Evolutionary conservation across 2,113 vertebrate genomes (phyloP), one percentile per base, ranked within the genome.

Genomic region (Mola mola): DNA sequence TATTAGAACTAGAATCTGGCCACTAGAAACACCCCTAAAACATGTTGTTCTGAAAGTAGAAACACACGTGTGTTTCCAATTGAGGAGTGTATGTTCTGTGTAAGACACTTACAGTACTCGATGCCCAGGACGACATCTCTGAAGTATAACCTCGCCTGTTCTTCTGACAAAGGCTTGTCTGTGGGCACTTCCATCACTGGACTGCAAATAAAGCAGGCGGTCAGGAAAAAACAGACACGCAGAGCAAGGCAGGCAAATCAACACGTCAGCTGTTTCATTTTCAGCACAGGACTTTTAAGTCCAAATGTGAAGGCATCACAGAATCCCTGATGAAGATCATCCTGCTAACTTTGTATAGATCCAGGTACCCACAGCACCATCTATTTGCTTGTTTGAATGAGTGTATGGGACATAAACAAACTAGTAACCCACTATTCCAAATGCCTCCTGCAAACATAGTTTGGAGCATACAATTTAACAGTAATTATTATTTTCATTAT

Each of bases 131-230:
- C 92, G 40, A 99, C 89, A 72, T 99, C 97, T 88, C 95, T 92
- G 83, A 99, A 94, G 89, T 96, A 96, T 44, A 93, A 74, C 20
- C 95, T 91, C 2, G 95, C 93, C 88, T 97, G 95, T 40, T 98
- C 94, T 84, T 98, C 96, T 0, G 92, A 86, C 78, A 98, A 93
- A 21, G 94, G 94, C 42, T 73, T 82, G 17, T 98, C 94, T 2
- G 93, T 90, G 1, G 97, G 97, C 4, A 99, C 97, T 64, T 99
- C 97, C 97, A 98, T 98, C 71, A 99, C 95, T 0, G 95, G 95
- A 46, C 97, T 99, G 48, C 15, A 26, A 11, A 64, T n/a, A 37
- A 43, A 37, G 26, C 17, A 29, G 49, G 46, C 4, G 43, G 16
- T 36, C 4, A 36, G 33, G 33, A 36, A 13, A 10, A 36, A 36